A percentile compares a stretch with the other conserved stretches of the same genome.
Evolutionary conservation across 2,888 invertebrate species (phyloP).

Genomic region (Drosophila prolongata): DNA sequence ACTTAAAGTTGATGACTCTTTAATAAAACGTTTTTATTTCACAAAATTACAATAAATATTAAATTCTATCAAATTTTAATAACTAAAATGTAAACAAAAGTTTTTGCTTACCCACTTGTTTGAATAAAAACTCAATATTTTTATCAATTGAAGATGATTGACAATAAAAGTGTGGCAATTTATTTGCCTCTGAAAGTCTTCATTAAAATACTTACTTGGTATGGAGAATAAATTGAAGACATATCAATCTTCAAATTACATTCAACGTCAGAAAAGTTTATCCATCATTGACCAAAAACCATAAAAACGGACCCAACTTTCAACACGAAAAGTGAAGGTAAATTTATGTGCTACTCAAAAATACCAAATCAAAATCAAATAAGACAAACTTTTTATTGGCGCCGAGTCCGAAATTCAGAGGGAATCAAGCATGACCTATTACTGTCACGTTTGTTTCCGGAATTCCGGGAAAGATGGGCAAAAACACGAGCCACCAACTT

Average conservation of each 20-base stretch:
- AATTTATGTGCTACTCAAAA: slow-evolving; percentile 49
- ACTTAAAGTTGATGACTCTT: too few relatives aligned
- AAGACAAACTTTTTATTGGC: slow-evolving; percentile 34
- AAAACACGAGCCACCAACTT: slow-evolving; percentile 58
- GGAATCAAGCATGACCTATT: slow-evolving; percentile 69
- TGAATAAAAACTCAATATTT: background rate
- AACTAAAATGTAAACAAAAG: too few relatives aligned
- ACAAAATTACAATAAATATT: too few relatives aligned
- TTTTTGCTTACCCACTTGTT: too few relatives aligned
- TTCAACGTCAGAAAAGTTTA: slow-evolving; percentile 6
- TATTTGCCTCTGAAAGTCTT: background rate
- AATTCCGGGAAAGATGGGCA: slow-evolving; percentile 17
- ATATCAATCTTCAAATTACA: background rate
- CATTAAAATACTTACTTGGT: background rate
- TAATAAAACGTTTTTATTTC: too few relatives aligned
- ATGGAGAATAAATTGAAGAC: slow-evolving; percentile 5
- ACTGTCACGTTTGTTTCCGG: slow-evolving; percentile 69
- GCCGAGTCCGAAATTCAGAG: slow-evolving; percentile 37
- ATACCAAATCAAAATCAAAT: slow-evolving; percentile 71
- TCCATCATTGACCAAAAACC: slow-evolving; percentile 1
- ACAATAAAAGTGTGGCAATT: slow-evolving; percentile 5
- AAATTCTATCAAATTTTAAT: background rate
- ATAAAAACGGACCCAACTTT: slow-evolving; percentile 53
- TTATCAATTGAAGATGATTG: slow-evolving; percentile 4
- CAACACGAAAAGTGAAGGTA: slow-evolving; percentile 39